phyloP scores from a whole-genome alignment of 2,797 vertebrate species.

The Aplochiton taeniatus region DNA sequence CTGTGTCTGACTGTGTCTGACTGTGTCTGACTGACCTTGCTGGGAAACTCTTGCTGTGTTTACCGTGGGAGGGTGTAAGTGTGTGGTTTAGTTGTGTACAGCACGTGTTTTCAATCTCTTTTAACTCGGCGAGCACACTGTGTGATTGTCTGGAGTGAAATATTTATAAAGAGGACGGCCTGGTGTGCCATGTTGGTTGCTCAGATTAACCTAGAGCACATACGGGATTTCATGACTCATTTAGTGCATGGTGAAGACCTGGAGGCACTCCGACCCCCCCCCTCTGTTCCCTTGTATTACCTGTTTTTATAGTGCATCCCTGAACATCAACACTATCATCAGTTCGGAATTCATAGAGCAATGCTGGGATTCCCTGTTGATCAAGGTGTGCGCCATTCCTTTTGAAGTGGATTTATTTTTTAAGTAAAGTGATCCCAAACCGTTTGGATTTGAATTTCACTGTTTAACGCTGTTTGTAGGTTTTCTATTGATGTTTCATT shows the following conservation, averaged over 20 bases:
- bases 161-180: background rate
- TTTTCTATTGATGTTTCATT: too few relatives aligned
- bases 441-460: background rate
- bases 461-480: too few relatives aligned
- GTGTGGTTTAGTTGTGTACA: background rate
- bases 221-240: slow-evolving; percentile 23
- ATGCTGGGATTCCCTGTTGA: slow-evolving; percentile 33
- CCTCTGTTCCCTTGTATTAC: background rate
- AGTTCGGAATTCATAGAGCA: too few relatives aligned
- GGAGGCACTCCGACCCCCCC: slow-evolving; percentile 1
- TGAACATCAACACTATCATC: slow-evolving; percentile 22
- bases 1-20: too few relatives aligned
- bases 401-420: slow-evolving; percentile 61
- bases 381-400: slow-evolving; percentile 55
- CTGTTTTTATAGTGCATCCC: slow-evolving; percentile 9
- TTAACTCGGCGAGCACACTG: slow-evolving; percentile 12
- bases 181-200: background rate
- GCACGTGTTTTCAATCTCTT: slow-evolving; percentile 25
- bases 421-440: slow-evolving; percentile 33
- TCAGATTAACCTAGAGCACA: too few relatives aligned
- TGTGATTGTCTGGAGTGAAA: slow-evolving; percentile 9
- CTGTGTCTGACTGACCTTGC: slow-evolving; percentile 10
- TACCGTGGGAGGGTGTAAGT: background rate
- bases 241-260: slow-evolving; percentile 3
- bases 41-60: background rate